Conservation (phyloP, 2,797 vertebrate species). For the Dryobates pubescens region DNA sequence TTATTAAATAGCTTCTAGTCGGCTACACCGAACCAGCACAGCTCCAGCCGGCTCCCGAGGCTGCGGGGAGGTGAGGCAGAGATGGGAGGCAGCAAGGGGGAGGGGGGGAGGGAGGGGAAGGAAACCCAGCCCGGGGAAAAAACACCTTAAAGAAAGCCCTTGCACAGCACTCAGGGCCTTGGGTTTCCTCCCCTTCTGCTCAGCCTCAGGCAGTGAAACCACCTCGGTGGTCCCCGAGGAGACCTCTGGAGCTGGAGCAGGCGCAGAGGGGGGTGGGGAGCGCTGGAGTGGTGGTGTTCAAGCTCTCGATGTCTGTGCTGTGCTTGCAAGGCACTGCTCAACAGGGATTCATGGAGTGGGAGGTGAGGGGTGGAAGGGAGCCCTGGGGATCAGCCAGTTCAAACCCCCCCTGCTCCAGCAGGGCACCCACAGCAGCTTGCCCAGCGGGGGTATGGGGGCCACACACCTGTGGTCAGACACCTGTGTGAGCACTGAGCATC, state of each 20-base stretch:
- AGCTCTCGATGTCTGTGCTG: not conserved
- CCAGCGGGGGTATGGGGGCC: too few species aligned
- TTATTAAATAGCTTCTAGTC: conserved; percentile 81
- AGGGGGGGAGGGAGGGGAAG: too few species aligned
- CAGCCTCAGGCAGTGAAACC: not conserved
- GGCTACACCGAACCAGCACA: conserved; percentile 60
- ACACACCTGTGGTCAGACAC: too few species aligned
- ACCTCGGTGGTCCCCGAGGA: not conserved
- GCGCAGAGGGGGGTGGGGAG: accelerated
- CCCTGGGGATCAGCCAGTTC: too few species aligned
- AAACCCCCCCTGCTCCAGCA: too few species aligned
- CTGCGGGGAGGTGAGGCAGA: not conserved
- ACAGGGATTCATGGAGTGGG: not conserved
- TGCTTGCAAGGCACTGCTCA: accelerated
- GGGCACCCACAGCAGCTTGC: too few species aligned
- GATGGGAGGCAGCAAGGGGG: not conserved
- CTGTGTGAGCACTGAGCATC: too few species aligned
- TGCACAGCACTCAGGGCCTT: not conserved
- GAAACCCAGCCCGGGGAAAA: too few species aligned
- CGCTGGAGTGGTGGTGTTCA: accelerated
- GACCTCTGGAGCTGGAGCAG: accelerated
- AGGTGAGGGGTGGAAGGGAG: too few species aligned
- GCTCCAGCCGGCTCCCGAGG: conserved; percentile 8
- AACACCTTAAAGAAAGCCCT: not conserved
- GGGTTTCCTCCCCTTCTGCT: not conserved